Percentiles rank a stretch among this genome's conserved stretches.
Evolutionary conservation across 1,140 invertebrate species (phyloP).

Genomic region (Ostrea denselamellosa): DNA sequence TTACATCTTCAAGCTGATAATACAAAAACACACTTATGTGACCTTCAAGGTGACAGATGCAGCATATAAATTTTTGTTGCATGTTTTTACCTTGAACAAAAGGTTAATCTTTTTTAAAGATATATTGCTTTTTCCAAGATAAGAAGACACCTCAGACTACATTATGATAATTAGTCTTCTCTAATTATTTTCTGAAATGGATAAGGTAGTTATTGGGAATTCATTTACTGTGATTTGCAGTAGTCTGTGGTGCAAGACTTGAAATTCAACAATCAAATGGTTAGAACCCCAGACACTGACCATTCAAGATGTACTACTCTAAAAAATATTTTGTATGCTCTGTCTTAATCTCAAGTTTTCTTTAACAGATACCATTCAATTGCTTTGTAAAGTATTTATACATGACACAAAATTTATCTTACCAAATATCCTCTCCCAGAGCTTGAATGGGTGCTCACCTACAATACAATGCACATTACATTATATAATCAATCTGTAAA

Average conservation of each 20-base stretch:
- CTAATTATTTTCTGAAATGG: not conserved
- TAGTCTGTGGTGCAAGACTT: not conserved
- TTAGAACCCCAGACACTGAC: too few relatives aligned
- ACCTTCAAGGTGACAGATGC: constrained; percentile 24
- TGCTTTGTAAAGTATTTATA: too few relatives aligned
- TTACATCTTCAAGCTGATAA: constrained; percentile 32
- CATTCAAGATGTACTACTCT: too few relatives aligned
- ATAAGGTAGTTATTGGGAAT: not conserved
- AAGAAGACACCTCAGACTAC: not conserved
- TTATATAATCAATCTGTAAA: not conserved
- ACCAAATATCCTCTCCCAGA: constrained; percentile 65
- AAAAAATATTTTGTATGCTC: too few relatives aligned
- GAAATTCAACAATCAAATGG: too few relatives aligned
- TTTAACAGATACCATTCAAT: too few relatives aligned
- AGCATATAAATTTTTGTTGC: constrained; percentile 15
- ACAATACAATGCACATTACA: not conserved
- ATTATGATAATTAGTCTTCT: not conserved
- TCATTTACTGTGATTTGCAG: not conserved
- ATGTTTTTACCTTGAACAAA: not conserved
- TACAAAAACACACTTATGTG: not conserved
- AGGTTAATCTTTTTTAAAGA: not conserved
- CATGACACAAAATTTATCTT: constrained; percentile 42
- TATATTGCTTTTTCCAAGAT: not conserved
- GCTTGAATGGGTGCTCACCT: constrained; percentile 50
- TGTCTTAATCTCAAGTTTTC: too few relatives aligned